Evolutionary conservation across 2,113 vertebrate species (phyloP).

Genomic region (Hymenochirus boettgeri): DNA sequence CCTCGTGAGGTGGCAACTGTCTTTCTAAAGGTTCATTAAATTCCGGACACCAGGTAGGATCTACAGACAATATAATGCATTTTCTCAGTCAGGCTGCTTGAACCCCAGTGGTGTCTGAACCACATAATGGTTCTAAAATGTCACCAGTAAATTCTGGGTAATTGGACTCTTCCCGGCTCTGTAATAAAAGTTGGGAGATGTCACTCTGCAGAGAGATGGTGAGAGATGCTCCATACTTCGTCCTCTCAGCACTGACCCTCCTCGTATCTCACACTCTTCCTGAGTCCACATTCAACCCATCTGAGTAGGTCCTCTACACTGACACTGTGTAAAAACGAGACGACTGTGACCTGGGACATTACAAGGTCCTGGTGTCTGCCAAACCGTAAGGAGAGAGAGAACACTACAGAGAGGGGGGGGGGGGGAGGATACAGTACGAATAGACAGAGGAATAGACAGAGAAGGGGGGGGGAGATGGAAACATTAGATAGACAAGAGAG

Average conservation of each 20-base stretch:
- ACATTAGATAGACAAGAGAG: too few species aligned
- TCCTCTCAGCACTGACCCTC: conserved; percentile 14
- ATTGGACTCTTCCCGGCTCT: conserved; percentile 28
- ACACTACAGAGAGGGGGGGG: too few species aligned
- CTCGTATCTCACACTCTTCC: not conserved
- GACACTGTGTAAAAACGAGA: too few species aligned
- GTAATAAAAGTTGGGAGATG: conserved; percentile 18
- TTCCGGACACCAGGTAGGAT: conserved; percentile 47
- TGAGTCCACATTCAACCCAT: not conserved
- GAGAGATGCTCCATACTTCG: too few species aligned
- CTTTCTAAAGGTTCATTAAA: conserved; percentile 49
- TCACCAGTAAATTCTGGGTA: conserved; percentile 53
- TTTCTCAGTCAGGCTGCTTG: conserved; percentile 52
- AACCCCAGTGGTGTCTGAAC: conserved; percentile 51
- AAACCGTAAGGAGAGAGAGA: too few species aligned
- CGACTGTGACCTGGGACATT: too few species aligned
- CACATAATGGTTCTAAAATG: conserved; percentile 51
- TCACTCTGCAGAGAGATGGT: too few species aligned
- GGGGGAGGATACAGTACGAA: too few species aligned
- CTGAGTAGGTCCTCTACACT: too few species aligned
- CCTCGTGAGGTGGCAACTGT: conserved; percentile 50
- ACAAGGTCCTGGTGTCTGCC: too few species aligned
- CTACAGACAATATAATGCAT: conserved; percentile 55
- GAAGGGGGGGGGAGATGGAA: too few species aligned
- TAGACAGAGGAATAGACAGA: too few species aligned